Evolutionary conservation across 1,140 invertebrate species (phyloP), one percentile per base, ranked within the genome.

Genomic region (Drosophila nasuta): DNA sequence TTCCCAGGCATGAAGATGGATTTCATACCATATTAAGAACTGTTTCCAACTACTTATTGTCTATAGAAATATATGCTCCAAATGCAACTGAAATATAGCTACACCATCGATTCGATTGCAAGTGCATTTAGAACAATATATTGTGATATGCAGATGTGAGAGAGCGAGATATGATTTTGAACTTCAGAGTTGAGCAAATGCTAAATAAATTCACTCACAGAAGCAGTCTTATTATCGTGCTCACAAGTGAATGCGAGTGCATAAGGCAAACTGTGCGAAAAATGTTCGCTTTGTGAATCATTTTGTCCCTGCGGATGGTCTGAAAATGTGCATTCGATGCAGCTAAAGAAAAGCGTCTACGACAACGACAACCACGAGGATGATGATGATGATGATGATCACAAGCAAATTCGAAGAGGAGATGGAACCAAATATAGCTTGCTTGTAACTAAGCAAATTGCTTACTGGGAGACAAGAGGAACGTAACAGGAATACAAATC

Each of bases 261-360:
- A 73, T 68, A 59, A 64, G 63, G 60, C 63, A 82, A 88, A 82
- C 70, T 88, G 77, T 87, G 83, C 80, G 80, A 77, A 73, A 87
- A 87, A 87, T 64, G 62, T 28, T 80, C 70, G 77, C 83, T 87
- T 88, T 87, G 83, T 88, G 70, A 70, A 70, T 57, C 65, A 69
- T 45, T 79, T 70, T 71, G 68, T 75, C 81, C 46, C 67, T 70
- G 75, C 48, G 45, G 82, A 67, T 71, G 59, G 33, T 13, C 28
- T 68, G 59, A 4, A 69, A 70, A 72, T 86, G 66, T 75, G 70
- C 79, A 80, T 63, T 67, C 73, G 41, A 64, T 71, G 58, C 43
- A 54, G 51, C 51, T 30, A 15, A 33, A 6, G 51, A 54, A 65
- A 54, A 54, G 45, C 49, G 38, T 45, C 59, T 41, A 43, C 25